Conservation (phyloP, 2,888 invertebrate species). For the Cerastoderma edule region DNA sequence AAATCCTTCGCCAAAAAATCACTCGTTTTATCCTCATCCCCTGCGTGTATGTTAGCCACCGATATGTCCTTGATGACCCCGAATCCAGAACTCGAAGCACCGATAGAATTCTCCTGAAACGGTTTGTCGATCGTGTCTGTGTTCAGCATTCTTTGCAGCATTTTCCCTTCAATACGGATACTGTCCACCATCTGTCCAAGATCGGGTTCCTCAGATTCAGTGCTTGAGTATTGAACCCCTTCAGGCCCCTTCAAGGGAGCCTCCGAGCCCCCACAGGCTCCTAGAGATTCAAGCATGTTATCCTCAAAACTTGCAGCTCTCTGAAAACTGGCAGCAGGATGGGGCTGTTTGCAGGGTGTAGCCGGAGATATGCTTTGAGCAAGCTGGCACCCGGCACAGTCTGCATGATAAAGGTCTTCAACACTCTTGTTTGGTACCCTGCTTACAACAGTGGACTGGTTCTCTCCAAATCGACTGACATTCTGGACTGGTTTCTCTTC, state of each 20-base stretch:
- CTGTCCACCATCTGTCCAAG: conserved; percentile 38
- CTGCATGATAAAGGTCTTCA: conserved; percentile 74
- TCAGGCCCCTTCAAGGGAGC: neutral
- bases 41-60: conserved; percentile 80
- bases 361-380: conserved; percentile 48
- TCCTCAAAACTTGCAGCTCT: conserved; percentile 28
- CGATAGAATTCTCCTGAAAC: conserved; percentile 32
- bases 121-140: conserved; percentile 58
- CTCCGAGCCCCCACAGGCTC: conserved; percentile 56
- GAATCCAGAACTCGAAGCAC: conserved; percentile 67
- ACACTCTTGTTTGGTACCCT: conserved; percentile 79
- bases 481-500: conserved; percentile 46
- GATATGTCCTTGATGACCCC: conserved; percentile 82
- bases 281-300: conserved; percentile 52
- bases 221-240: neutral
- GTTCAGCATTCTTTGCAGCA: conserved; percentile 56
- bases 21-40: conserved; percentile 79
- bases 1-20: conserved; percentile 78
- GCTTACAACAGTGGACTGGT: conserved; percentile 73
- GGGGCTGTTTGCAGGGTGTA: conserved; percentile 44
- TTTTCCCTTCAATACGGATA: conserved; percentile 54
- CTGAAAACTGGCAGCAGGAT: neutral
- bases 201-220: conserved; percentile 12
- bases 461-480: conserved; percentile 68
- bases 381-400: conserved; percentile 57